Percentiles rank a stretch among this genome's conserved stretches.
Conservation (phyloP, 2,113 vertebrate genomes). For the Nibea coibor region DNA sequence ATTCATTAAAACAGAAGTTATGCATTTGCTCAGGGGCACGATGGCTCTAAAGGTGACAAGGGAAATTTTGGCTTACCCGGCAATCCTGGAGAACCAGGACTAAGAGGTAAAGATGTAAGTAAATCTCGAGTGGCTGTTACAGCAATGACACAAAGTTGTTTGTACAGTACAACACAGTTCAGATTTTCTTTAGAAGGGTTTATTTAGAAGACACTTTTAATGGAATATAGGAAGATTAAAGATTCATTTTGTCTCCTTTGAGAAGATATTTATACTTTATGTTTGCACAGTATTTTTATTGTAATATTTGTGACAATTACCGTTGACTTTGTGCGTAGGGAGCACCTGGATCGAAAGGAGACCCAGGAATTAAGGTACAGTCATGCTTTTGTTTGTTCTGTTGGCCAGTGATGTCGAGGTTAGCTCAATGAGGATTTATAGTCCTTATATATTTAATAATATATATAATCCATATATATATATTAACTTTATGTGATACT, state of each 20-base stretch:
- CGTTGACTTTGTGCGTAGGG: constrained; percentile 74
- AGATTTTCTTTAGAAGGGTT: neutral
- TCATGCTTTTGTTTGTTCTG: constrained; percentile 1
- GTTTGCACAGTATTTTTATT: neutral
- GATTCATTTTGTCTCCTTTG: too few species aligned
- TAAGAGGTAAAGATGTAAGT: constrained; percentile 98
- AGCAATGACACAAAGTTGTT: constrained; percentile 28
- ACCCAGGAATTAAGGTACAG: constrained; percentile 78
- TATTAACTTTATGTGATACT: neutral
- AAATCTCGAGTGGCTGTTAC: constrained; percentile 77
- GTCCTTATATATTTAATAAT: too few species aligned
- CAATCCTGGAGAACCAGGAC: constrained; percentile 85
- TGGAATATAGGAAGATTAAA: too few species aligned
- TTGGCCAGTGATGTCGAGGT: neutral
- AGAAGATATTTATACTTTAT: neutral
- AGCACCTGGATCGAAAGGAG: constrained; percentile 77
- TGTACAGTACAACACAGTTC: constrained; percentile 11
- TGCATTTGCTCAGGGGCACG: constrained; percentile 83
- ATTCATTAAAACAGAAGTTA: neutral
- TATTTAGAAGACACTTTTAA: neutral
- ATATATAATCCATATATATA: neutral
- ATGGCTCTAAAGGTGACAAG: constrained; percentile 85
- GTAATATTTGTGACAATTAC: constrained; percentile 3
- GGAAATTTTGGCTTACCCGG: constrained; percentile 83
- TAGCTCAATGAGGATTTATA: neutral